These are phyloP conservation scores for Tachuris rubrigastra DNA, from an alignment of 2,113 vertebrate genomes.

Conservation along the genomic window DNA sequence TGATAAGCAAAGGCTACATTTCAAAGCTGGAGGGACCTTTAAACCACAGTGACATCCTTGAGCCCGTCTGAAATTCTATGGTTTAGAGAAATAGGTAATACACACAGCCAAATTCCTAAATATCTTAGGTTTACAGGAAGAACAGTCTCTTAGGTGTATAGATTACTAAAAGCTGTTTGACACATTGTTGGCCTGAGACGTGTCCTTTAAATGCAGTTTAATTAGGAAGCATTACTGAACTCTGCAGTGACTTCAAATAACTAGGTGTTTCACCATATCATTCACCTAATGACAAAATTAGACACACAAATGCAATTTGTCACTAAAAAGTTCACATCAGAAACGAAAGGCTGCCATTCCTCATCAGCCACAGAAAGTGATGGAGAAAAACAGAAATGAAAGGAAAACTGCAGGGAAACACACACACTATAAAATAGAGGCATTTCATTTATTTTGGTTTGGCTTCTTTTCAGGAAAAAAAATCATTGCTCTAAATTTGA, in stretches of 20 bases:
- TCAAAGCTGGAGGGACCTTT: neutral
- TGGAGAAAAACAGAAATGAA: neutral
- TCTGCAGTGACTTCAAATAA: neutral
- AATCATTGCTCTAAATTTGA: neutral
- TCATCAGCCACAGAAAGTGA: neutral
- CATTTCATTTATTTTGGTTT: neutral
- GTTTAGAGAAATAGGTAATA: neutral
- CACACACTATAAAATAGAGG: neutral
- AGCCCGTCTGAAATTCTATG: neutral
- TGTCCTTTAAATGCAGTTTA: neutral
- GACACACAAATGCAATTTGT: neutral
- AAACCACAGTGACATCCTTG: neutral
- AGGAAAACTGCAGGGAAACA: neutral
- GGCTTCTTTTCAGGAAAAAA: neutral
- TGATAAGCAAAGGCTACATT: neutral
- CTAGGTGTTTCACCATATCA: neutral
- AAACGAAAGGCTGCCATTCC: neutral
- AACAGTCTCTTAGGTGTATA: fast-evolving
- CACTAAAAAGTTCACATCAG: neutral
- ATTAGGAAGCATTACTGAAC: neutral
- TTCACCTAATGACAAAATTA: neutral
- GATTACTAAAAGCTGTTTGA: neutral
- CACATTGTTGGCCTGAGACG: neutral
- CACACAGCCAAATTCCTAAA: neutral
- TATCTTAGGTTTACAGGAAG: neutral